Evolutionary conservation across 1,140 invertebrate genomes (phyloP), one percentile per base, ranked within the genome.

Genomic region (Megalonaias nervosa): DNA sequence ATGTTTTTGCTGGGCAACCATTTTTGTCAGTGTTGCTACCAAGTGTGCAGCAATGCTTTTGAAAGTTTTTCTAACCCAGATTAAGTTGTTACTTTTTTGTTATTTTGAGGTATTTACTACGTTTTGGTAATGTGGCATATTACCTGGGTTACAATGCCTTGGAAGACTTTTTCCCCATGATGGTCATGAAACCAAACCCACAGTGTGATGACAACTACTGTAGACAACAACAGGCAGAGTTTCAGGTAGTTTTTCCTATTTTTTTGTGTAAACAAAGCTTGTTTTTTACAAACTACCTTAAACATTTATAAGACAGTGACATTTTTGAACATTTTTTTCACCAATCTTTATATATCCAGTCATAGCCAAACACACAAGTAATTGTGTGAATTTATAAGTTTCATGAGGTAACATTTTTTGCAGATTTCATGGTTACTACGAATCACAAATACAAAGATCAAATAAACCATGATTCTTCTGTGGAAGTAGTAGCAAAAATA

Each of bases 141-240:
- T 99, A 99, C 89, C 91, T 99, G 72, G 98, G 99, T 0, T 99
- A 99, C 91, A 99, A 96, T 92, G 98, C 98, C 14, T 92, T 99
- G 67, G 94, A 95, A 82, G 99, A 99, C 90, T 99, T 97, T 91
- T 99, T 99, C 88, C 98, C 98, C 0, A 95, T 93, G 16, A 97
- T 99, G 96, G 93, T 91, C 55, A 93, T 99, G 75, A 96, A 95
- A 90, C 98, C 98, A 0, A 99, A 99, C 93, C 93, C 95, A 31
- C 92, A 93, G 77, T 99, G 99, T 91, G 96, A 97, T 71, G 97
- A 99, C 88, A 89, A 82, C 0, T 93, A 93, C 87, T 99, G 99
- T 89, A 86, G 91, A 65, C 82, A 92, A 83, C 92, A 95, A 66
- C 98, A 99, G 88, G 85, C 91, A 82, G 95, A 97, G 87, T 95